Evolutionary conservation across 2,797 vertebrate species (phyloP).

Genomic region (Chromobotia macracanthus): DNA sequence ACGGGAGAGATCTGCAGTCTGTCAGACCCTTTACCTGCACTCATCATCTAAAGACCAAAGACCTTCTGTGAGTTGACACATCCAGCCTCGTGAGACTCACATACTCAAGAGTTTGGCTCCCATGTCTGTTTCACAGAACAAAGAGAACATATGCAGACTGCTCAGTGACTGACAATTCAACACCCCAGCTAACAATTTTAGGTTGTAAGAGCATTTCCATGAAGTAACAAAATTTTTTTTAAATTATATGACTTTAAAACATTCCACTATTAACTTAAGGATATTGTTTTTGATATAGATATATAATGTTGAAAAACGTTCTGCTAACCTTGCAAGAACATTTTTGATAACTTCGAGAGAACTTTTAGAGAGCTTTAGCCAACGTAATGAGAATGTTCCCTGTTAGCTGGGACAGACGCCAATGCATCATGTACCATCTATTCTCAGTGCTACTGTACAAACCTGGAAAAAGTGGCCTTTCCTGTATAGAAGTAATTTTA

Average conservation of each 20-base stretch:
- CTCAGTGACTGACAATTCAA: too few relatives aligned
- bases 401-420: not conserved
- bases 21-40: not conserved
- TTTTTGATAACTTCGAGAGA: too few relatives aligned
- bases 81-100: constrained; percentile 9
- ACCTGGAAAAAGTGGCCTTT: not conserved
- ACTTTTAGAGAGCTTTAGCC: too few relatives aligned
- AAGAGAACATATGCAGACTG: not conserved
- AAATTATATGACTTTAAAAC: too few relatives aligned
- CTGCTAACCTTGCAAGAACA: too few relatives aligned
- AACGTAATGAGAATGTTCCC: too few relatives aligned
- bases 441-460: not conserved
- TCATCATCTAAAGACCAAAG: constrained; percentile 4
- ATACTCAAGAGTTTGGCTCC: constrained; percentile 22
- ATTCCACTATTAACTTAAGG: too few relatives aligned
- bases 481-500: not conserved
- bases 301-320: too few relatives aligned
- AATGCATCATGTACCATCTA: constrained; percentile 41
- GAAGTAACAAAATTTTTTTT: too few relatives aligned
- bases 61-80: constrained; percentile 9
- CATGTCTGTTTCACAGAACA: constrained; percentile 5
- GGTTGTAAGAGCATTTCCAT: too few relatives aligned
- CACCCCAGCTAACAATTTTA: too few relatives aligned
- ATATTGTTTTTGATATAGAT: too few relatives aligned
- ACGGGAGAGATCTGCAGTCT: not conserved